Evolutionary conservation across 1,140 invertebrate species (phyloP), one percentile per base, ranked within the genome.

Genomic region (Drosophila sucinea): DNA sequence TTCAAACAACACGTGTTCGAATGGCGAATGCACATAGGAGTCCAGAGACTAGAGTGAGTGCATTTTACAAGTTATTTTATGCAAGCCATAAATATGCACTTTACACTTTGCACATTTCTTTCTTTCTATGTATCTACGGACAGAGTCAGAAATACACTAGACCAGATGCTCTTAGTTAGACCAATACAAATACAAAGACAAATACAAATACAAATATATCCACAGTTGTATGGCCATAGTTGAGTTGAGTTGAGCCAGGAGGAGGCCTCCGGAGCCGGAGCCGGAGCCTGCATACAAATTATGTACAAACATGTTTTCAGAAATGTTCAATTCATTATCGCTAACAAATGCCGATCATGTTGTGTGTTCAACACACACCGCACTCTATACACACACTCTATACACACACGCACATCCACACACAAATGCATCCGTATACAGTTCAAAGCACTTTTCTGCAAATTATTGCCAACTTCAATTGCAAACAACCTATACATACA

Each of bases 321-420:
- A 90, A 90, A 90, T 90, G 86, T 90, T 90, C 87, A 90, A 90
- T 90, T 90, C 86, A 90, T 90, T 90, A 90, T 90, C 86, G 86
- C 87, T 86, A 90, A 90, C 86, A 90, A 90, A 90, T 90, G 86
- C 86, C 86, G 87, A 90, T 90, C 86, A 90, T 90, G 86, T 90
- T 90, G 81, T 90, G 41, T 63, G 82, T 82, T 90, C 74, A 87
- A 83, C 73, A 58, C 32, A 27, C 44, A 60, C 35, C 25, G n/a
- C 30, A 57, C 23, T 75, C 35, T 17, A 17, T 17, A 17, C 72
- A 68, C 57, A 60, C 57, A 73, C 44, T 23, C 41, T 23, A 17
- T 55, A 41, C 38, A 77, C 83, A 87, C n/a, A 33, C 23, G 25
- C 57, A 60, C 23, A 75, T 72, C 75, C 32, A 60, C 17, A 73